Evolutionary conservation across 2,888 invertebrate genomes (phyloP), one percentile per base, ranked within the genome.

Genomic region (Pachliopta kotzebuea): DNA sequence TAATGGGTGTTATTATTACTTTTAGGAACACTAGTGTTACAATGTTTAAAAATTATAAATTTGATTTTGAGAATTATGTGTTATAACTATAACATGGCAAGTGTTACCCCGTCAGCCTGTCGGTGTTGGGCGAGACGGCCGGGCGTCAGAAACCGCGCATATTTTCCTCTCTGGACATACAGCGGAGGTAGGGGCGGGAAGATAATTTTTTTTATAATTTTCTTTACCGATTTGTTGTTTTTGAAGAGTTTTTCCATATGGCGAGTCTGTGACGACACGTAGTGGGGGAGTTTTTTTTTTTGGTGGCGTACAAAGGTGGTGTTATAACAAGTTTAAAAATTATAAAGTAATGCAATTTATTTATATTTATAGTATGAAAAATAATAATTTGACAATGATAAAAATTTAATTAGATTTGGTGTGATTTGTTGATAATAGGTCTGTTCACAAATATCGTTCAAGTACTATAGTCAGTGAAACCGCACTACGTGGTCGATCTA

Each of bases 131-230:
- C 63, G 90, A 90, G 71, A 76, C 89, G 60, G 80, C 85, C 53
- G 88, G 87, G 50, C 86, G 88, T 65, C 90, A 85, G 85, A 90
- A 92, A 85, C 90, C 91, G 71, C 88, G 89, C 77, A 90, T 91
- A 74, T 92, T 91, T 85, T 86, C 91, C 76, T 91, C 91, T 69
- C 79, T 91, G 85, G 91, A 92, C 78, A 90, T 92, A 69, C 86
- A 88, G 77, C 80, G 89, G 85, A 92, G 91, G 92, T 91, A 91
- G 68, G 71, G 63, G 68, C 61, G 68, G 67, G 65, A 55, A 59
- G 60, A 63, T 64, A n/a, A n/a, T n/a, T 45, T 45, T 18, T 18
- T 45, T 45, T 26, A 26, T 26, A 26, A 4, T 26, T n/a, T n/a
- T n/a, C 1, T 55, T 59, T 58, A 52, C 24, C 24, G 37, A 54